Evolutionary conservation across 2,113 vertebrate species (phyloP), one percentile per base, ranked within the genome.

Genomic region (Halichoerus grypus): DNA sequence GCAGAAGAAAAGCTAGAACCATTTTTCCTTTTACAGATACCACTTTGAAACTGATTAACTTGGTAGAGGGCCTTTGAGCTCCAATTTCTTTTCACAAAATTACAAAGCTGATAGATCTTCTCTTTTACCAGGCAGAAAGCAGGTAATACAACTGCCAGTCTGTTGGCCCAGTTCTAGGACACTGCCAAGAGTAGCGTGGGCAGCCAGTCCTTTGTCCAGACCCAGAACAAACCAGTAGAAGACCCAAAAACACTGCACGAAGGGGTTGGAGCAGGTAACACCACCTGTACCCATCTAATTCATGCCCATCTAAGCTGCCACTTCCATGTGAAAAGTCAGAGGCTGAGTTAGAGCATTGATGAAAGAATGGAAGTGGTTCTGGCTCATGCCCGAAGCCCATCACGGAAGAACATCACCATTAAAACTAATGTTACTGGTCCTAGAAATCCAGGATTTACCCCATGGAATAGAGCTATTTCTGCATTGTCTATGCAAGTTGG

Each of bases 211-310:
- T 98, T 97, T 89, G 97, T 98, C 61, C 96, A 96, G 86, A 65
- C n/a, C 36, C 93, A 95, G 96, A 98, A 95, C n/a, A 96, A 98
- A 96, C 94, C 96, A 95, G 84, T 92, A 77, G 97, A 96, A 97
- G 91, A 97, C 89, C 97, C 96, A 91, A 93, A 80, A 98, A 97
- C 97, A 88, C 93, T 96, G 16, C 49, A 87, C 7, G 81, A 90
- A 97, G 96, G 98, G 53, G 39, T 51, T 95, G 81, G 91, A 98
- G 98, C 97, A 98, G 98, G 98, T 98, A 98, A 84, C 33, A 84
- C 16, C 19, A 95, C 88, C 96, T 77, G 74, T 49, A 88, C 79
- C 69, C 94, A 86, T 96, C 59, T 55, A 79, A 49, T 94, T 97
- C 77, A 96, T 97, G 94, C 67, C 86, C 79, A 57, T 3, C 0